Evolutionary conservation across 35 echinoderm and acorn worm species (phyloP), one percentile per base, ranked within the genome.

Genomic region (Heliocidaris erythrogramma): DNA sequence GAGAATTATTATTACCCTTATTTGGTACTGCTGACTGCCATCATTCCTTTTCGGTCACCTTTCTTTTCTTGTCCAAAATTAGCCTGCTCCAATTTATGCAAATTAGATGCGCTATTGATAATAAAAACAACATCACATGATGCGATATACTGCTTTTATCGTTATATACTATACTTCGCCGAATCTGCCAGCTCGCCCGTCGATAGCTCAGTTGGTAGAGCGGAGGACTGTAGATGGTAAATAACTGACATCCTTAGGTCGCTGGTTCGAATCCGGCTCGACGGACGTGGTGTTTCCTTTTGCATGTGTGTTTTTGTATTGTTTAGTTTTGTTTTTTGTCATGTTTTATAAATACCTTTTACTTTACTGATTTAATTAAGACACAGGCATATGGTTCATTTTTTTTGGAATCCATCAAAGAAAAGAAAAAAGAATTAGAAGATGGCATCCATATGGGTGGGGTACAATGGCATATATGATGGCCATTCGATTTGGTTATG

Each of bases 191-290:
- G 32, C 48, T 59, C 16, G 4, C 95, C 35, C 95, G 88, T 88
- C 95, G 95, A 93, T 96, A 96, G 95, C 92, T 96, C 95, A 96
- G 95, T 96, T 96, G 95, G 95, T 94, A 96, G 95, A 96, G 95
- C 95, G 95, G 92, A 93, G 95, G 95, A 96, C 95, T 96, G 95
- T 96, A 96, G 85, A 93, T 71, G 95, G 18, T 21, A 32, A 30
- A 2, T 31, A 48, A 32, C 30, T 88, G 95, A 65, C 24, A 96
- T 96, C 95, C 95, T 93, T 96, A 96, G 95, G 95, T 96, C 95
- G 91, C 95, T 96, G 95, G 95, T 96, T 96, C 95, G 49, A 94
- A 96, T 96, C 95, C 95, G 95, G 95, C 91, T 93, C 95, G 95
- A 88, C 85, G 95, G 95, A 96, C 31, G 49, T 48, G 53, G 48